phyloP scores from a whole-genome alignment of 2,888 invertebrate species.

The Pachymerium ferrugineum region DNA sequence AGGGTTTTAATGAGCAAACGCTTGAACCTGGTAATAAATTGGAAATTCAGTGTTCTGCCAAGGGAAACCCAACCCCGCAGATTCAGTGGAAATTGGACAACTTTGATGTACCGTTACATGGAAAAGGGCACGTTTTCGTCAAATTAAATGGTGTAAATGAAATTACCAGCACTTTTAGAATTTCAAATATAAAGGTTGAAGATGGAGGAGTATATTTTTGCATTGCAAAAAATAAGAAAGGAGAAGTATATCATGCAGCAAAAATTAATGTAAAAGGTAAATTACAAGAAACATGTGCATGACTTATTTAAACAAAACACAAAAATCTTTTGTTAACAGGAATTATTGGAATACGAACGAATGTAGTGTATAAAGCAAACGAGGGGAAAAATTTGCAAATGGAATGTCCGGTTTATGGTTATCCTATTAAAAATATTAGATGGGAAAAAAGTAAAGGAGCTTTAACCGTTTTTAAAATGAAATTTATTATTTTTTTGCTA shows the following conservation, averaged over 20 bases:
- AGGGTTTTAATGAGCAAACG: neutral
- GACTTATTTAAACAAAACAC: neutral
- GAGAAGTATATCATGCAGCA: neutral
- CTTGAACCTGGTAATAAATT: neutral
- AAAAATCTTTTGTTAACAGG: neutral
- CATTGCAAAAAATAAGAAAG: neutral
- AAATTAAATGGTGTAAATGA: neutral
- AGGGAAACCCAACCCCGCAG: slow-evolving; percentile 9
- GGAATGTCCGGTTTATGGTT: neutral
- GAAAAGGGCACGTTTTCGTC: neutral
- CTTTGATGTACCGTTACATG: neutral
- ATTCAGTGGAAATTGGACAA: neutral
- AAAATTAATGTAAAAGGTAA: slow-evolving; percentile 1
- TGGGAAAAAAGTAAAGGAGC: slow-evolving; percentile 14
- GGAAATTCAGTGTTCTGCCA: neutral
- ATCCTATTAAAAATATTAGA: neutral
- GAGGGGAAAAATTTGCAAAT: neutral
- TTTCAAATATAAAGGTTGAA: neutral
- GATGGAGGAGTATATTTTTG: slow-evolving; percentile 4
- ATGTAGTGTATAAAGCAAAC: neutral
- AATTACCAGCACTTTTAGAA: neutral
- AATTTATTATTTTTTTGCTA: neutral
- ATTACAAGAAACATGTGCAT: neutral
- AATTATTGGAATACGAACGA: neutral
- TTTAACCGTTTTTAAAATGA: neutral